Percentiles rank a stretch among this genome's conserved stretches.
Evolutionary conservation across 2,113 vertebrate species (phyloP).

Genomic region (Mastomys coucha): DNA sequence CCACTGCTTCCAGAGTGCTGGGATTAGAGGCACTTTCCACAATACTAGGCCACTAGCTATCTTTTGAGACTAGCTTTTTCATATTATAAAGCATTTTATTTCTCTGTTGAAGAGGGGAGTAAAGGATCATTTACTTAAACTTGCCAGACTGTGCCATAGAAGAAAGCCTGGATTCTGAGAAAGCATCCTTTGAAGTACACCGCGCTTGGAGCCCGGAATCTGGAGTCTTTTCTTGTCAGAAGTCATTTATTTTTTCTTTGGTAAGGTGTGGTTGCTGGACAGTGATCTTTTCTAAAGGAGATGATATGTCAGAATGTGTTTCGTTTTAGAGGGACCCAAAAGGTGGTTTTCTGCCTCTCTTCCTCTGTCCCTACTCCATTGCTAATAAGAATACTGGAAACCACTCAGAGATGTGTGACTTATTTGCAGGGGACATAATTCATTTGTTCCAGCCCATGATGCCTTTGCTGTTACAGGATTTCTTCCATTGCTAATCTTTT

Average conservation of each 20-base stretch:
- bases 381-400: slow-evolving; percentile 26
- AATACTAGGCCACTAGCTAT: not conserved
- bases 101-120: not conserved
- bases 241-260: slow-evolving; percentile 24
- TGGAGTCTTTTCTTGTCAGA: slow-evolving; percentile 3
- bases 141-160: not conserved
- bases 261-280: slow-evolving; percentile 4
- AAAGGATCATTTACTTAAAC: slow-evolving; percentile 30
- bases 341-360: not conserved
- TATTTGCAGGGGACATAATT: not conserved
- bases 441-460: not conserved
- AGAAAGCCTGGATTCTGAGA: slow-evolving; percentile 28
- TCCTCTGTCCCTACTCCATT: not conserved
- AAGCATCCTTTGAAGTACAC: slow-evolving; percentile 63
- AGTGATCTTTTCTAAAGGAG: slow-evolving; percentile 26
- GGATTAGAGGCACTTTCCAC: not conserved
- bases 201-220: slow-evolving; percentile 4
- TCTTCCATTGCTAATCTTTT: slow-evolving; percentile 40
- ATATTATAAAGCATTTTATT: slow-evolving; percentile 32
- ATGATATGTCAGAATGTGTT: slow-evolving; percentile 44
- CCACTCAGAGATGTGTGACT: not conserved
- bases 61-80: slow-evolving; percentile 53
- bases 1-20: not conserved
- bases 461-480: not conserved
- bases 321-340: not conserved